These are phyloP conservation scores for Tinamus major DNA, from an alignment of 2,797 vertebrate species.

Conservation along the genomic window DNA sequence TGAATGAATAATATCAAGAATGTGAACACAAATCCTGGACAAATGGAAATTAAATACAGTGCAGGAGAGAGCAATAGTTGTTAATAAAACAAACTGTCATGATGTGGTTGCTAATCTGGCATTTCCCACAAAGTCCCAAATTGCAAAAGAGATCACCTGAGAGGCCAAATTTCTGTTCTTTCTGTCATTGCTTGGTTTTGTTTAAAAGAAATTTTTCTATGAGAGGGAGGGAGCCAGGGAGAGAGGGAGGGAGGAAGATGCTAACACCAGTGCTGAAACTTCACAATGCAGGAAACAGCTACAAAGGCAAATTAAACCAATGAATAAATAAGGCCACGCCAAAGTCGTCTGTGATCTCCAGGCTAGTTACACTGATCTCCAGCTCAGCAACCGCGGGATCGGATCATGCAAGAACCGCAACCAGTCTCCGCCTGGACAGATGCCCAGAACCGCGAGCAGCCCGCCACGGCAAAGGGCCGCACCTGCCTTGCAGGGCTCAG, in stretches of 20 bases:
- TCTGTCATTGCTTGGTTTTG: neutral
- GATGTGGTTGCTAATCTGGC: rapidly evolving
- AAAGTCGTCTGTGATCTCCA: neutral
- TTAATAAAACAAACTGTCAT: neutral
- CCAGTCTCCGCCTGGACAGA: neutral
- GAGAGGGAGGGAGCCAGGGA: too few species aligned
- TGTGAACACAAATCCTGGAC: rapidly evolving
- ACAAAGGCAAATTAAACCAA: neutral
- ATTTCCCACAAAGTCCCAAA: neutral
- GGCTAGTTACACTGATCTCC: neutral
- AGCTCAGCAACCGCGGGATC: rapidly evolving
- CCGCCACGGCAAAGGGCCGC: neutral
- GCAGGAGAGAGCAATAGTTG: too few species aligned
- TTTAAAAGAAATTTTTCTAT: neutral
- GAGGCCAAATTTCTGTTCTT: neutral
- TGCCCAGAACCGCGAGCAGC: neutral
- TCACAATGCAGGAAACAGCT: neutral
- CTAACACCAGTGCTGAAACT: neutral
- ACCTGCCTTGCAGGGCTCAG: too few species aligned
- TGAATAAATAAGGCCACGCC: neutral
- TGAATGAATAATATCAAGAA: neutral
- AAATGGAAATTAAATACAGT: neutral
- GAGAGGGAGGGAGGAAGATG: rapidly evolving
- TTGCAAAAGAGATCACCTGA: rapidly evolving
- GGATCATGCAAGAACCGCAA: neutral